Evolutionary conservation across 2,888 invertebrate genomes (phyloP), one percentile per base, ranked within the genome.

Genomic region (Serrognathus titanus): DNA sequence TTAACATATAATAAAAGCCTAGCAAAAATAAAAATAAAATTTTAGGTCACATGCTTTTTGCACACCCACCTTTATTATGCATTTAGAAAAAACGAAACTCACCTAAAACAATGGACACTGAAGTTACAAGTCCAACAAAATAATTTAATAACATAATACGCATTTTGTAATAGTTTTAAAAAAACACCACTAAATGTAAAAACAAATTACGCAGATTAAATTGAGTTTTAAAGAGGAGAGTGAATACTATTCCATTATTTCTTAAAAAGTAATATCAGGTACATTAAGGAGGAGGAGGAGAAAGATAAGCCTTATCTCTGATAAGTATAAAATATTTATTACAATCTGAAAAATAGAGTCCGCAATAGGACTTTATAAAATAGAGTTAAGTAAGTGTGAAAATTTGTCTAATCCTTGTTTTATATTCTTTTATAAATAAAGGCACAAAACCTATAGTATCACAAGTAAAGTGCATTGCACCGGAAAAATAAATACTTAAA

Each of bases 1-100:
- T 89, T 66, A 95, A 81, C 62, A 90, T 79, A 79, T 88, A 85
- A 80, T 83, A 85, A 68, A 84, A 74, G 65, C 83, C 81, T 80
- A 80, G 71, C 77, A 82, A 80, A 73, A 77, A 82, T 57, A 55
- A 35, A 53, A 13, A 40, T 40, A 48, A 40, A 55, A 51, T 40
- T 35, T 57, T 49, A 45, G 56, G 63, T 71, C 70, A 68, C 68
- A 68, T 69, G 69, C 61, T 63, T 66, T 53, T 49, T 50, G 52
- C 45, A 39, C 53, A 51, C 37, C 49, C 54, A 49, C 40, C 58
- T 57, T 51, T 57, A 39, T 46, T 51, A 51, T 50, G 9, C 13
- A 53, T 48, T 46, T 36, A 43, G 46, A 46, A 31, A n/a, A 31
- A 31, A 31, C 6, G 24, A 31, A 60, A 70, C 71, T 66, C 71